A percentile compares a stretch with the other conserved stretches of the same genome.
Evolutionary conservation across 2,888 invertebrate species (phyloP).

Genomic region (Ypsolopha scabrella): DNA sequence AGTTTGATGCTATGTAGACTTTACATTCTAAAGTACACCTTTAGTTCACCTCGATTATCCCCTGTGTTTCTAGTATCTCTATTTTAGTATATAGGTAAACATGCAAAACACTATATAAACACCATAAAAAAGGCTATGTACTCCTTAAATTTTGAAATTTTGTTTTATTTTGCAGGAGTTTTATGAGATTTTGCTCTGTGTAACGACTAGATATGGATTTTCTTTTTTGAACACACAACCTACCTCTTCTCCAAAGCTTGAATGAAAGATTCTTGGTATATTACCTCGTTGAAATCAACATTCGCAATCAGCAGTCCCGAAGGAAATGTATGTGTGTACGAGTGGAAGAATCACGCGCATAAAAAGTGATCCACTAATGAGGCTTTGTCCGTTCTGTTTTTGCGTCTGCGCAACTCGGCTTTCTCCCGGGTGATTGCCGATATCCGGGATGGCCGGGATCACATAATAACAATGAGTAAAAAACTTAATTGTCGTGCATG

Average conservation of each 20-base stretch:
- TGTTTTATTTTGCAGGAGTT: too few relatives aligned
- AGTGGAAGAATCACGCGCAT: not conserved
- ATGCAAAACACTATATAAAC: too few relatives aligned
- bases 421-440: conserved; percentile 53
- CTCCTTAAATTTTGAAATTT: too few relatives aligned
- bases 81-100: too few relatives aligned
- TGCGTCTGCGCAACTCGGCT: conserved; percentile 29
- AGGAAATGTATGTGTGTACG: not conserved
- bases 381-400: conserved; percentile 28
- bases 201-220: not conserved
- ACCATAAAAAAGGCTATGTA: too few relatives aligned
- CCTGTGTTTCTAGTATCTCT: too few relatives aligned
- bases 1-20: too few relatives aligned
- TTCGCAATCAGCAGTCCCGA: not conserved
- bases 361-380: conserved; percentile 22
- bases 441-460: conserved; percentile 60
- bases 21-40: too few relatives aligned
- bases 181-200: not conserved
- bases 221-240: too few relatives aligned
- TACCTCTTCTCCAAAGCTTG: not conserved
- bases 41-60: not conserved
- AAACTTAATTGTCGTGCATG: conserved; percentile 53
- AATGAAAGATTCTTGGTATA: not conserved
- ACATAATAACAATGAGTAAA: conserved; percentile 48
- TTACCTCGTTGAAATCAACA: not conserved